Percentiles rank a stretch among this genome's conserved stretches.
These are phyloP conservation scores for Pedetes capensis DNA, from an alignment of 2,113 vertebrate genomes.

Conservation along the genomic window DNA sequence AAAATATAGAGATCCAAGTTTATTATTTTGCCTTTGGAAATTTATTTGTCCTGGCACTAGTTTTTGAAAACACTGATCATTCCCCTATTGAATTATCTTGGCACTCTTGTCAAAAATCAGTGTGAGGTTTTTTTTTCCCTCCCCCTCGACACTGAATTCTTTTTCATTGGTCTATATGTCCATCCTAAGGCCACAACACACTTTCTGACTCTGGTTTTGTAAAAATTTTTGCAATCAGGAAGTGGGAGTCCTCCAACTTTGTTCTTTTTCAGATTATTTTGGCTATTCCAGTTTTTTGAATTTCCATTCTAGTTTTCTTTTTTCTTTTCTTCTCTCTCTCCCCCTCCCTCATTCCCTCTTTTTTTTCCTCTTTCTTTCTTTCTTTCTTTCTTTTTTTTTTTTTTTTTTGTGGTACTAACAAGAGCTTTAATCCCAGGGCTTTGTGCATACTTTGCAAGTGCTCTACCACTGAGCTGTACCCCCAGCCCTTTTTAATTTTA, in stretches of 20 bases:
- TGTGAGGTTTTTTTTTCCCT: background rate
- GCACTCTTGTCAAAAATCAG: background rate
- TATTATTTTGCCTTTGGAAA: background rate
- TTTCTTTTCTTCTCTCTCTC: too few relatives aligned
- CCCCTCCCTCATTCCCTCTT: too few relatives aligned
- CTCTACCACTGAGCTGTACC: too few relatives aligned
- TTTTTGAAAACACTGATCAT: background rate
- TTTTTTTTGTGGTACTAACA: too few relatives aligned
- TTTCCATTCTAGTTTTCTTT: constrained; percentile 33
- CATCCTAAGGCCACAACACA: background rate
- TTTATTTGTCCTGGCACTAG: background rate
- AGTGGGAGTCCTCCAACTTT: background rate
- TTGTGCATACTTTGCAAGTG: too few relatives aligned
- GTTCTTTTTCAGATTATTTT: background rate
- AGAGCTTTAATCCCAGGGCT: too few relatives aligned
- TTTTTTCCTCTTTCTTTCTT: background rate
- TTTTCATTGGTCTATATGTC: background rate
- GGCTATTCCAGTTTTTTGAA: background rate
- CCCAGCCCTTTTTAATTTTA: too few relatives aligned
- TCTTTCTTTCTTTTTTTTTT: background rate
- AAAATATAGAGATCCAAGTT: background rate
- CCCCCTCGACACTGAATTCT: background rate
- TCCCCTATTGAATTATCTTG: background rate
- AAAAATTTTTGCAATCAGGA: constrained; percentile 11
- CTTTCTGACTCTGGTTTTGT: background rate